These are phyloP conservation scores for Lagria hirta DNA, from an alignment of 2,888 invertebrate genomes.

Conservation along the genomic window DNA sequence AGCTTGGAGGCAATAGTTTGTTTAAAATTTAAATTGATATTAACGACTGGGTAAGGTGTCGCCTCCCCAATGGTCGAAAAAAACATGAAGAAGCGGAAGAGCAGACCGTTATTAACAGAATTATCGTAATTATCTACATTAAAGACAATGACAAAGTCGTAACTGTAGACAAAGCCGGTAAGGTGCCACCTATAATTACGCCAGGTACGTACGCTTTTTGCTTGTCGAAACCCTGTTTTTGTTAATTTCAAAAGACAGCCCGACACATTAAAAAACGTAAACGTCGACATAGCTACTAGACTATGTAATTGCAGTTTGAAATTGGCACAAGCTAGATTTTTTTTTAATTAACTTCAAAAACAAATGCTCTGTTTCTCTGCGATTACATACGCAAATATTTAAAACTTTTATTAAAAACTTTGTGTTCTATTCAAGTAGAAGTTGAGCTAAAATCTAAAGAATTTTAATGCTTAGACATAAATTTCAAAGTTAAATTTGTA, in stretches of 20 bases:
- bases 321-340: slow-evolving; percentile 20
- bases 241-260: slow-evolving; percentile 16
- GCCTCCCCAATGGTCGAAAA: slow-evolving; percentile 2
- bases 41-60: slow-evolving; percentile 15
- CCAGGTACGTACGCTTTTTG: slow-evolving; percentile 7
- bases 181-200: slow-evolving; percentile 21
- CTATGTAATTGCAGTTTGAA: slow-evolving; percentile 36
- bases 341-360: slow-evolving; percentile 10
- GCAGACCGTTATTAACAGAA: slow-evolving; percentile 18
- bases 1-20: slow-evolving; percentile 17
- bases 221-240: slow-evolving; percentile 8
- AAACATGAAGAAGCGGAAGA: slow-evolving; percentile 15
- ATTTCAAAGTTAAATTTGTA: slow-evolving; percentile 24
- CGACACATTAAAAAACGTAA: slow-evolving; percentile 18
- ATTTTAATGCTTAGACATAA: slow-evolving; percentile 26
- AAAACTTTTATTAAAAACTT: slow-evolving; percentile 11
- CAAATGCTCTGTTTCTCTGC: not conserved
- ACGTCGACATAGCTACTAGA: slow-evolving; percentile 34
- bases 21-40: slow-evolving; percentile 25
- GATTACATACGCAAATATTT: slow-evolving; percentile 1
- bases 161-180: slow-evolving; percentile 21
- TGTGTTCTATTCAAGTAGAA: slow-evolving; percentile 1
- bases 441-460: slow-evolving; percentile 20
- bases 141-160: slow-evolving; percentile 24
- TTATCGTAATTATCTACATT: slow-evolving; percentile 24